A percentile compares a stretch with the other conserved stretches of the same genome.
These are phyloP conservation scores for Tautogolabrus adspersus DNA, from an alignment of 2,113 vertebrate genomes.

Conservation along the genomic window DNA sequence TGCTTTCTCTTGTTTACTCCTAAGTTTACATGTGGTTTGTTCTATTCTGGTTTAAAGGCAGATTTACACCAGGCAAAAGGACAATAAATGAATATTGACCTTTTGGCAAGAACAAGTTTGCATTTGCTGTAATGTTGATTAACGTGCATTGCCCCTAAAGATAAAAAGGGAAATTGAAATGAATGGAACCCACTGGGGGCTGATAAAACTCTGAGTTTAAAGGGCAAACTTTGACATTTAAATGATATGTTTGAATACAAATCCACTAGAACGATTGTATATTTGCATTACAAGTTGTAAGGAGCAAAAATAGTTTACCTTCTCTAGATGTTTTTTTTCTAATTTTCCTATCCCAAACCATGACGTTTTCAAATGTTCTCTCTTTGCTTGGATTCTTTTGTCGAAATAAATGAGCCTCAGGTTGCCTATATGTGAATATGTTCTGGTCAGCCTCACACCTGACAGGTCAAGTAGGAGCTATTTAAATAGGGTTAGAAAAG, in stretches of 20 bases:
- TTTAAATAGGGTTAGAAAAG: background rate
- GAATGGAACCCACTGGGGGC: background rate
- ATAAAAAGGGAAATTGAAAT: background rate
- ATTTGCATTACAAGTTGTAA: background rate
- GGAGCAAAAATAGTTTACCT: too few relatives aligned
- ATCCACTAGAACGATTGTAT: background rate
- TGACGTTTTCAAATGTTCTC: too few relatives aligned
- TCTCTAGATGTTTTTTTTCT: too few relatives aligned
- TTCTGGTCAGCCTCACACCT: background rate
- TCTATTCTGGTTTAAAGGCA: background rate
- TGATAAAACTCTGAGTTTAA: slow-evolving; percentile 5
- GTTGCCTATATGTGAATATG: background rate
- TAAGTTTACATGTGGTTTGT: background rate
- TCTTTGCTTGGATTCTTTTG: too few relatives aligned
- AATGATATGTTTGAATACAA: background rate
- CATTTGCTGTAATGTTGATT: background rate
- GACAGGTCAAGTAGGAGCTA: background rate
- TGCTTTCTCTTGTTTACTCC: background rate
- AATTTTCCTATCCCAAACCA: too few relatives aligned
- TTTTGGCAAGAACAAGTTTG: background rate
- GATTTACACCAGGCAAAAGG: background rate
- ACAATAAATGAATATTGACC: background rate
- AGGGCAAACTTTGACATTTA: slow-evolving; percentile 6
- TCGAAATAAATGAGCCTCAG: too few relatives aligned
- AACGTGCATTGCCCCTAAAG: background rate